Base-by-base conservation (phyloP, 2,797 vertebrate species). In the Sciaenops ocellatus region DNA sequence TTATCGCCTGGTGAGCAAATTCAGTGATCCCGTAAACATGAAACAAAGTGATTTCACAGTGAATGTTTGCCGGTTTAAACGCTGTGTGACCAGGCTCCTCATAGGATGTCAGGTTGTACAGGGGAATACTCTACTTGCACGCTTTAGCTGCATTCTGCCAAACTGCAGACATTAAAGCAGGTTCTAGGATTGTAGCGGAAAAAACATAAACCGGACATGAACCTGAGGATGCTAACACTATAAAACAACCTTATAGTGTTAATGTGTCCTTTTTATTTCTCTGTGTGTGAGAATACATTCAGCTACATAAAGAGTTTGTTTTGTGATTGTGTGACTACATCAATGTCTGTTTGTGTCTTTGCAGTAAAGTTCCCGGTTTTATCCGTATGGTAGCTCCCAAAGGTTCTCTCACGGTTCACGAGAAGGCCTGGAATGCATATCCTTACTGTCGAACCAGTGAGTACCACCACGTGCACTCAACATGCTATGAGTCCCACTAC, bases 381-480 rank as follows among this genome's bases (percentile, higher is more conserved):
- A 93, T 99, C 60, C 92, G 95, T 64, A 79, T 92, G 86, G n/a
- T 99, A 64, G 98, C 97, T 57, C 98, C 98, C 0, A 95, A 96
- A 87, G 95, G 95, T 85, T 94, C 98, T 72, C 95, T 99, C 22
- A 96, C 96, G 83, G 93, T 99, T 65, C 97, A 99, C 0, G 98
- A 99, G 92, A 94, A 98, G 92, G 98, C 98, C 12, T 99, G 98
- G 98, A 99, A 99, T 69, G 98, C 98, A 28, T 99, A 98, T 85
- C 98, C 98, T 6, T 99, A 98, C 91, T 99, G 98, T 92, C 94
- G 95, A 92, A 99, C 98, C 0, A 92, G 98, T 99, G 91, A 96
- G 96, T 94, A 11, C 15, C 54, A 44, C 18, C 12, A 16, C 30
- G 44, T 42, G 3, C 7, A n/a, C 47, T 44, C 17, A 18, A 42